Base-by-base conservation (phyloP, 1,140 invertebrate species). In the Melitaea cinxia region DNA sequence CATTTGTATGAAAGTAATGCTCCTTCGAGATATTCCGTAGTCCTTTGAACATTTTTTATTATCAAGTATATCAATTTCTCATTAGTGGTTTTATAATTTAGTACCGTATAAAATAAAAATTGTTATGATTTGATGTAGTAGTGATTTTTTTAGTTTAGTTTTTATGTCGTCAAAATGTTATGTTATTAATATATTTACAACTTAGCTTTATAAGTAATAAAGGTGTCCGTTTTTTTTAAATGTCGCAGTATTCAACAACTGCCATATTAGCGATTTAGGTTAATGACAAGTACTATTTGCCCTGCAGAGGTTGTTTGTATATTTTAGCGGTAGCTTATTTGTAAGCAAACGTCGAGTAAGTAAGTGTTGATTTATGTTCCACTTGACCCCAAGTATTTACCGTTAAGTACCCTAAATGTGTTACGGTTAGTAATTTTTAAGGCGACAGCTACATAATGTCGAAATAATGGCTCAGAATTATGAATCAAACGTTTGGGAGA, bases 311-410 rank as follows among this genome's bases (percentile, higher is more conserved):
- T 47, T 47, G 42, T 47, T 57, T 45, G 23, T 21, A 23, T 19
- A 39, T 57, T 24, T 57, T 21, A 39, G 33, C 35, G n/a, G 54
- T 42, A 23, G 54, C 54, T 57, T 26, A 57, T 57, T 57, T 57
- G 54, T 55, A 55, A 37, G 53, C 37, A 55, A 23, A 55, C 53
- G 33, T 23, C 54, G 26, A 37, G 53, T 33, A 33, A 42, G 37
- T 39, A 14, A 57, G 39, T 42, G 54, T 57, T 56, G 54, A 56
- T 56, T 42, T 35, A 39, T 15, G 54, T 12, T 39, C 54, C 19
- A 56, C 54, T 56, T 42, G 54, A 56, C 54, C 54, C n/a, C 17
- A 4, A n/a, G 54, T 19, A 10, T 47, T 12, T 21, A 47, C 42
- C 21, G 42, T 47, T 47, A 47, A 47, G 42, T 23, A 23, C 42